Percentiles rank a stretch among this genome's conserved stretches.
Conservation (phyloP, 2,113 vertebrate species). For the Cyphomyrus discorhynchus region DNA sequence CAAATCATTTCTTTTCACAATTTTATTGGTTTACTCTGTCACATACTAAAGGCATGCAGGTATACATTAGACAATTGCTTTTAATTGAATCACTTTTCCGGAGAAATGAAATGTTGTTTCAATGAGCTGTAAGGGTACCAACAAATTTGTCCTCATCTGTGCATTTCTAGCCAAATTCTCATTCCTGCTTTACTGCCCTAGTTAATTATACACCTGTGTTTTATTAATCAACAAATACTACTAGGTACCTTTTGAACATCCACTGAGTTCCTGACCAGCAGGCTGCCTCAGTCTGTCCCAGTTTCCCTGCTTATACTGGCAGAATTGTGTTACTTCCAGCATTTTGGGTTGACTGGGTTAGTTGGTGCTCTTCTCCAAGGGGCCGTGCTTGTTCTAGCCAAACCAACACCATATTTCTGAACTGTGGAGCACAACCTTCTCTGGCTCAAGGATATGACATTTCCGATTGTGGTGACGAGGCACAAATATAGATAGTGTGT, state of each 20-base stretch:
- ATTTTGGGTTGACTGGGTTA: neutral
- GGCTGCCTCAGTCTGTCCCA: neutral
- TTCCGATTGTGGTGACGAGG: neutral
- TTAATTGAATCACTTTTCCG: no score
- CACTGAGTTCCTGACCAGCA: neutral
- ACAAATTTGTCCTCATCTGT: no score
- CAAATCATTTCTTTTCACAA: no score
- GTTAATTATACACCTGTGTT: neutral
- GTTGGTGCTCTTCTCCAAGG: neutral
- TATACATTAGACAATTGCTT: no score
- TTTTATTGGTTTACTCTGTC: no score
- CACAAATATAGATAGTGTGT: neutral
- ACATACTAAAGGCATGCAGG: no score
- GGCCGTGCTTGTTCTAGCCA: neutral
- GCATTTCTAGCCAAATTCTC: neutral
- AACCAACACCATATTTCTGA: neutral
- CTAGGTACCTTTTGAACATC: neutral
- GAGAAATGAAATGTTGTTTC: no score
- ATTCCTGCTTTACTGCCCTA: neutral
- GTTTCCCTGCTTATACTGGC: neutral
- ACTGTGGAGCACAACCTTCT: neutral
- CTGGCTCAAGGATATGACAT: neutral
- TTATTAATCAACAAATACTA: neutral
- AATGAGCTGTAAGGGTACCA: no score
- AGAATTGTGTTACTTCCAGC: neutral